Evolutionary conservation across 2,888 invertebrate genomes (phyloP).

Genomic region (Aleiodes testaceus): DNA sequence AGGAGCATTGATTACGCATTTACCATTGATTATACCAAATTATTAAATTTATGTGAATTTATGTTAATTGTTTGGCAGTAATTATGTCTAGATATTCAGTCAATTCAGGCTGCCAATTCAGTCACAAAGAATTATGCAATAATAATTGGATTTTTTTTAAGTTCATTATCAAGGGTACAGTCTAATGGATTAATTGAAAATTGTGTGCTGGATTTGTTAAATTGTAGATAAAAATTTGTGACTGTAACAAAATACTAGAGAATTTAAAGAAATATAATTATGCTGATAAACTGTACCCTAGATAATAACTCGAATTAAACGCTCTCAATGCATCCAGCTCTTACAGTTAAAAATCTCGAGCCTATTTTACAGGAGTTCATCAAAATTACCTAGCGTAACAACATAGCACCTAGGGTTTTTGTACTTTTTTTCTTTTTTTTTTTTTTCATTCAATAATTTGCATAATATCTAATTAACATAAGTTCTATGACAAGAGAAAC

Average conservation of each 20-base stretch:
- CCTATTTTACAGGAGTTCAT: conserved; percentile 45
- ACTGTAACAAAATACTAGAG: no score
- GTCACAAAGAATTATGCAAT: conserved; percentile 29
- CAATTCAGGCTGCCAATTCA: conserved; percentile 23
- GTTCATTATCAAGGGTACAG: neutral
- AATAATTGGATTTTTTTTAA: neutral
- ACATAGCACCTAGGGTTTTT: conserved; percentile 73
- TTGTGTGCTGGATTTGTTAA: no score
- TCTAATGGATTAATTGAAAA: no score
- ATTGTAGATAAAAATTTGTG: no score
- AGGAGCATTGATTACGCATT: conserved; percentile 55
- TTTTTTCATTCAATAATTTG: conserved; percentile 67
- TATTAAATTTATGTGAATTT: conserved; percentile 6
- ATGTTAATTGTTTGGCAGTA: conserved; percentile 15
- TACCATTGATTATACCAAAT: neutral
- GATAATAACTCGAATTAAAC: conserved; percentile 20
- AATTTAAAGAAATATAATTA: no score
- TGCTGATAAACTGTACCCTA: neutral
- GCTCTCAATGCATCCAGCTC: conserved; percentile 43
- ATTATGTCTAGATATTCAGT: conserved; percentile 28
- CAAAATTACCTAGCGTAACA: conserved; percentile 68
- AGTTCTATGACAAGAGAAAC: conserved; percentile 63
- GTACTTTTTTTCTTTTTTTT: conserved; percentile 61
- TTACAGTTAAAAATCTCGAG: conserved; percentile 48
- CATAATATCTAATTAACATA: conserved; percentile 64